Conservation (phyloP, 2,797 vertebrate genomes). For the Falco naumanni region DNA sequence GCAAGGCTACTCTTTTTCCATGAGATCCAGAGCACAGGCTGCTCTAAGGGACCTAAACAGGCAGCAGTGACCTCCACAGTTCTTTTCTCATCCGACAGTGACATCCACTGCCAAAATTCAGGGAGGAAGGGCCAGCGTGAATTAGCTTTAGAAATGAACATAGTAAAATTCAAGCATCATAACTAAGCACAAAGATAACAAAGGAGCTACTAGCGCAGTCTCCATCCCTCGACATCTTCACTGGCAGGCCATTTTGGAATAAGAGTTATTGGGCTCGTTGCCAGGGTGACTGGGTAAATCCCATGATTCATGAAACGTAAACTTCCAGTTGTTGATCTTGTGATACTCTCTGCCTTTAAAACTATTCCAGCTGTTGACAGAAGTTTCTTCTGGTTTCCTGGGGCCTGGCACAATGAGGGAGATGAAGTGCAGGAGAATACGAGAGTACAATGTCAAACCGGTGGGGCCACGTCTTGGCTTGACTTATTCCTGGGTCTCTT, state of each 20-base stretch:
- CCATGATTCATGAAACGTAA: constrained; percentile 50
- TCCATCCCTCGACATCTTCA: neutral
- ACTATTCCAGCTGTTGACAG: constrained; percentile 39
- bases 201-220: neutral
- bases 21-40: neutral
- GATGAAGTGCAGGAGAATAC: neutral
- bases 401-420: neutral
- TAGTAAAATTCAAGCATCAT: neutral
- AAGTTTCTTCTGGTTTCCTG: constrained; percentile 18
- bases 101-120: neutral
- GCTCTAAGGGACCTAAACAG: neutral
- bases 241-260: constrained; percentile 28
- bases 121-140: neutral
- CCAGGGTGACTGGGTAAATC: constrained; percentile 41
- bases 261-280: constrained; percentile 28
- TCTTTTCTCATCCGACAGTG: neutral
- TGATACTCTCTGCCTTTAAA: constrained; percentile 51
- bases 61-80: neutral
- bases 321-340: constrained; percentile 63
- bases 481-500: neutral
- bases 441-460: neutral
- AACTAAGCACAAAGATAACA: constrained; percentile 13
- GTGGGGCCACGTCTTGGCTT: neutral
- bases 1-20: neutral
- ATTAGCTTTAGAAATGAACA: neutral